phyloP scores from a whole-genome alignment of 2,888 invertebrate genomes.

The Parnassius apollo region DNA sequence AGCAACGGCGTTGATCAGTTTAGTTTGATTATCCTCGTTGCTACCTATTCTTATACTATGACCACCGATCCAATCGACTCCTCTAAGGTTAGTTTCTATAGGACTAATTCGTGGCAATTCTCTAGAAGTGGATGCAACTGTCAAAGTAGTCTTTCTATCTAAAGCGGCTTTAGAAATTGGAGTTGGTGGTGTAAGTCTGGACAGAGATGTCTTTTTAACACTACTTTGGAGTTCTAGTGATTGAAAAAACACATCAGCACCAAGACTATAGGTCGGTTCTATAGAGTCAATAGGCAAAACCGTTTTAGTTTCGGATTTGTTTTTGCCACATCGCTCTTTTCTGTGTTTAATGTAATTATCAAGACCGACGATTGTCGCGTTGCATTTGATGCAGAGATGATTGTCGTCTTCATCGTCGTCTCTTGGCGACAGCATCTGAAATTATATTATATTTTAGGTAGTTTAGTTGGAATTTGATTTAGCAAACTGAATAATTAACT shows the following conservation, averaged over 20 bases:
- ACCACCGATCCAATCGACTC: conserved; percentile 83
- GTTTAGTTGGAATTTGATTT: conserved; percentile 28
- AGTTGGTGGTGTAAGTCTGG: conserved; percentile 73
- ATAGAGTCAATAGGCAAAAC: conserved; percentile 61
- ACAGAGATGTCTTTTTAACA: conserved; percentile 79
- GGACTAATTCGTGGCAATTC: conserved; percentile 65
- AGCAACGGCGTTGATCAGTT: conserved; percentile 84
- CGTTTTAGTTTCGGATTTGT: conserved; percentile 48
- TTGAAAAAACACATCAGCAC: conserved; percentile 93
- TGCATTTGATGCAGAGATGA: conserved; percentile 94
- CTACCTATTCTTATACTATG: conserved; percentile 79
- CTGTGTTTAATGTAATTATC: conserved; percentile 93
- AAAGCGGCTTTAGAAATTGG: conserved; percentile 55
- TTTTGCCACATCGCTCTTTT: conserved; percentile 84
- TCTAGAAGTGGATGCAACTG: conserved; percentile 58
- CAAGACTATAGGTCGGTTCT: conserved; percentile 81
- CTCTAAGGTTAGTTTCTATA: conserved; percentile 69
- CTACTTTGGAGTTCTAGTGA: conserved; percentile 90
- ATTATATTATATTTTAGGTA: not conserved
- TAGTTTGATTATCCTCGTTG: conserved; percentile 81
- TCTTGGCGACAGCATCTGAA: conserved; percentile 78
- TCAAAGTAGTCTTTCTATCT: conserved; percentile 53
- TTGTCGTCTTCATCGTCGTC: conserved; percentile 89
- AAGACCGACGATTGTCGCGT: conserved; percentile 90
- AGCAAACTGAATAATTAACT: conserved; percentile 41